Evolutionary conservation across 2,797 vertebrate species (phyloP).

Genomic region (Manis crassicaudata): DNA sequence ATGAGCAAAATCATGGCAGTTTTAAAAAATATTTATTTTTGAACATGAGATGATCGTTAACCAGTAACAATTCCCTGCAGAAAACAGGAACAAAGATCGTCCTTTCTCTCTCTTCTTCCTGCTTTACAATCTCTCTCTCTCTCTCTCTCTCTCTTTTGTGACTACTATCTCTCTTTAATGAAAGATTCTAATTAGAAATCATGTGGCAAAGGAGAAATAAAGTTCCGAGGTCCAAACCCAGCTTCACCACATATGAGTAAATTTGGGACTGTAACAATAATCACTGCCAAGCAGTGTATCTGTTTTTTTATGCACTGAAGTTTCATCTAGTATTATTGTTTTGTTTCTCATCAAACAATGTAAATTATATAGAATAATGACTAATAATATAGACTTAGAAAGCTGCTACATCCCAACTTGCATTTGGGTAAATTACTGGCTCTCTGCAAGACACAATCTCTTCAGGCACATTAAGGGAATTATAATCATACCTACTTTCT

Average conservation of each 20-base stretch:
- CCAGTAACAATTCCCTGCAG: background rate
- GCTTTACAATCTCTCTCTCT: background rate
- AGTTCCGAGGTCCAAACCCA: background rate
- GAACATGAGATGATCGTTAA: background rate
- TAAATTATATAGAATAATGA: background rate
- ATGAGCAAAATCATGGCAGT: background rate
- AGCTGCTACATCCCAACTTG: background rate
- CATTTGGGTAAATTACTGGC: background rate
- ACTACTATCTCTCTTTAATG: background rate
- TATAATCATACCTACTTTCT: background rate
- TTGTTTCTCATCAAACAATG: background rate
- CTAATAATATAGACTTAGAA: background rate
- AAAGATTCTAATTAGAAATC: background rate
- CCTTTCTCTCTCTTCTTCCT: background rate
- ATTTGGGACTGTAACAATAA: background rate
- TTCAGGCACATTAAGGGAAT: background rate
- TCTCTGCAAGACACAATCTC: background rate
- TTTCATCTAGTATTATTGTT: background rate
- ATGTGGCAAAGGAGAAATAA: background rate
- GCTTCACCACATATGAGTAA: background rate
- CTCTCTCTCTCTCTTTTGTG: too few relatives aligned
- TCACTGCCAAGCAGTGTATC: background rate
- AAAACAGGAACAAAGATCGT: background rate
- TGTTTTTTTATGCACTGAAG: background rate
- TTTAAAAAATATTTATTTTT: constrained; percentile 28